These are phyloP conservation scores for Epizoanthus stellaris DNA, from an alignment of 92 coral and sea anemone species.

Conservation along the genomic window DNA sequence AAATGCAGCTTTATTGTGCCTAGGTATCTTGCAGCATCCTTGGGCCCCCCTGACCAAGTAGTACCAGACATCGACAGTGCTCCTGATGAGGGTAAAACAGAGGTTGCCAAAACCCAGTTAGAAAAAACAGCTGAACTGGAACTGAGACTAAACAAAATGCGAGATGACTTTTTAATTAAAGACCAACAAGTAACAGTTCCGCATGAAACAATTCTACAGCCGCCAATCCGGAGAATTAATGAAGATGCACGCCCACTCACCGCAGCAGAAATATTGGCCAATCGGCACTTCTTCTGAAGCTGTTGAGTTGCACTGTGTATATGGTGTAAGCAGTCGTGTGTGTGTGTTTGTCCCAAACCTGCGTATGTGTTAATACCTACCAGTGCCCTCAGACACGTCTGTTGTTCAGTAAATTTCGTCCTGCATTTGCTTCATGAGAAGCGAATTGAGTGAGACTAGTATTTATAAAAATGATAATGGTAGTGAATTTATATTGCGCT, in stretches of 20 bases:
- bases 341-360: too few relatives aligned
- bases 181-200: slow-evolving; percentile 67
- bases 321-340: background rate
- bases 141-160: slow-evolving; percentile 73
- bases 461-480: too few relatives aligned
- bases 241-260: slow-evolving; percentile 93
- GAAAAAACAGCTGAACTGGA: slow-evolving; percentile 78
- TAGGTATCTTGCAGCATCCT: slow-evolving; percentile 84
- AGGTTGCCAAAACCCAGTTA: slow-evolving; percentile 42
- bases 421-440: too few relatives aligned
- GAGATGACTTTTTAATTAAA: slow-evolving; percentile 77
- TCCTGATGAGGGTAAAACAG: slow-evolving; percentile 41
- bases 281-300: slow-evolving; percentile 85
- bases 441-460: too few relatives aligned
- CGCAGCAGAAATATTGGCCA: slow-evolving; percentile 90
- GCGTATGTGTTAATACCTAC: too few relatives aligned
- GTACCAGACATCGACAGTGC: slow-evolving; percentile 85
- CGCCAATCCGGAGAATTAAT: slow-evolving; percentile 88
- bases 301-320: background rate
- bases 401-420: too few relatives aligned
- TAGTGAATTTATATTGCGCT: too few relatives aligned
- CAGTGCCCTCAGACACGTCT: too few relatives aligned
- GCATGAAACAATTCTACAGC: slow-evolving; percentile 77
- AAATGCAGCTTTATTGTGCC: slow-evolving; percentile 9
- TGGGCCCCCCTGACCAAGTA: slow-evolving; percentile 83